Conservation (phyloP, 2,888 invertebrate species). For the Caradrina clavipalpis region DNA sequence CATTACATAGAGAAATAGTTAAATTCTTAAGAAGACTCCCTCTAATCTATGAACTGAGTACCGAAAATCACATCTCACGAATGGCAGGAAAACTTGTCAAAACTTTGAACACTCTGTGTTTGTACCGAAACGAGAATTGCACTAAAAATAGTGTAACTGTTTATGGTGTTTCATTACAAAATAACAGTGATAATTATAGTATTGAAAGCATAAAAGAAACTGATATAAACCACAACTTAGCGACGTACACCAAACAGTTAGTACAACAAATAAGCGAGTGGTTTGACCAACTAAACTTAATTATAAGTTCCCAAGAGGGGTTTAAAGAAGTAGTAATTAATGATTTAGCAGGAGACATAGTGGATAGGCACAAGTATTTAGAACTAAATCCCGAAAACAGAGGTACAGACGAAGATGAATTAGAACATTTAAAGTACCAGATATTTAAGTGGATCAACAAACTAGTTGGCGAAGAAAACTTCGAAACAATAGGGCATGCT, state of each 20-base stretch:
- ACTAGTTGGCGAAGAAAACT: conserved; percentile 71
- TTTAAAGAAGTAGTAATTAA: conserved; percentile 70
- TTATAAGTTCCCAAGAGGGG: conserved; percentile 53
- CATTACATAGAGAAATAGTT: conserved; percentile 36
- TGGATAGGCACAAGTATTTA: conserved; percentile 79
- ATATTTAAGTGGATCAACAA: conserved; percentile 82
- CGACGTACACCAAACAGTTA: conserved; percentile 68
- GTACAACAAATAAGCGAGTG: conserved; percentile 76
- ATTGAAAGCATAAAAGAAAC: conserved; percentile 49
- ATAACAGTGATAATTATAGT: conserved; percentile 38
- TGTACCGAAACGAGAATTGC: background rate
- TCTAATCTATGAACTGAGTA: conserved; percentile 19
- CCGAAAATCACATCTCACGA: conserved; percentile 30
- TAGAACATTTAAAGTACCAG: conserved; percentile 80
- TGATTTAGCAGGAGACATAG: conserved; percentile 79
- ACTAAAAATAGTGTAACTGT: conserved; percentile 25
- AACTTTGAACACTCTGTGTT: conserved; percentile 27
- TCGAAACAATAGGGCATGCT: conserved; percentile 70
- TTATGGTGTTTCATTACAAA: conserved; percentile 35
- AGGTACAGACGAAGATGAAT: conserved; percentile 69
- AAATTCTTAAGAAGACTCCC: conserved; percentile 37
- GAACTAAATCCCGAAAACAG: conserved; percentile 69
- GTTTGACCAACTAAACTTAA: conserved; percentile 68
- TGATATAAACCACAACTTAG: conserved; percentile 63
- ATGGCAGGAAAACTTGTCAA: conserved; percentile 34